Evolutionary conservation across 2,797 vertebrate species (phyloP).

Genomic region (Mionectes olivaceus): DNA sequence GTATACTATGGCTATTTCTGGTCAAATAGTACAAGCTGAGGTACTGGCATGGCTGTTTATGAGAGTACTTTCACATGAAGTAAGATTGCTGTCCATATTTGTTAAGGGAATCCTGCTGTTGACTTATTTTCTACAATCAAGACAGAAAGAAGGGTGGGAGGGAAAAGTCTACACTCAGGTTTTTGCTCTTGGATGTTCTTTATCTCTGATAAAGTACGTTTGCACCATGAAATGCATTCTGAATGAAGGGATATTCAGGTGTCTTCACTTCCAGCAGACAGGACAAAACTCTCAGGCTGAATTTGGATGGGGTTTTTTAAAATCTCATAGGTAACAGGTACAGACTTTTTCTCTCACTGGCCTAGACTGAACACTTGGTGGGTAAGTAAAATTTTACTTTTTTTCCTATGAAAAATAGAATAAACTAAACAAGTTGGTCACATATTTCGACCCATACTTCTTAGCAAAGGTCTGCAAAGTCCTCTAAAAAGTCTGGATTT

Average conservation of each 20-base stretch:
- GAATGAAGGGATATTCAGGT: background rate
- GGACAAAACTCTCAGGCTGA: background rate
- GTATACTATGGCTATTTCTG: background rate
- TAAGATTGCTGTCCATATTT: background rate
- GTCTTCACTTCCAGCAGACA: background rate
- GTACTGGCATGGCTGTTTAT: background rate
- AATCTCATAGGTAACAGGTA: background rate
- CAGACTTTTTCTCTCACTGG: background rate
- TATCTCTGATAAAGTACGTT: background rate
- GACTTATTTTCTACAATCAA: background rate
- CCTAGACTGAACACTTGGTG: background rate
- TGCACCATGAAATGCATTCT: background rate
- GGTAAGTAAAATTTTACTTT: background rate
- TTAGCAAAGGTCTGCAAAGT: background rate
- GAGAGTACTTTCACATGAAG: background rate
- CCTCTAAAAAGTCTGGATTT: background rate
- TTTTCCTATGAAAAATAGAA: background rate
- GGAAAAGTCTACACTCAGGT: background rate
- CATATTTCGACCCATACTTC: background rate
- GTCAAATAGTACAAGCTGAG: background rate
- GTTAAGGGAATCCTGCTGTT: background rate
- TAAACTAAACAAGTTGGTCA: background rate
- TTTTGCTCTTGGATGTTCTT: background rate
- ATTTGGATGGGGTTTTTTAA: background rate
- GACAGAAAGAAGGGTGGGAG: background rate